Conservation (phyloP, 2,888 invertebrate species). For the Campoplex capitator region DNA sequence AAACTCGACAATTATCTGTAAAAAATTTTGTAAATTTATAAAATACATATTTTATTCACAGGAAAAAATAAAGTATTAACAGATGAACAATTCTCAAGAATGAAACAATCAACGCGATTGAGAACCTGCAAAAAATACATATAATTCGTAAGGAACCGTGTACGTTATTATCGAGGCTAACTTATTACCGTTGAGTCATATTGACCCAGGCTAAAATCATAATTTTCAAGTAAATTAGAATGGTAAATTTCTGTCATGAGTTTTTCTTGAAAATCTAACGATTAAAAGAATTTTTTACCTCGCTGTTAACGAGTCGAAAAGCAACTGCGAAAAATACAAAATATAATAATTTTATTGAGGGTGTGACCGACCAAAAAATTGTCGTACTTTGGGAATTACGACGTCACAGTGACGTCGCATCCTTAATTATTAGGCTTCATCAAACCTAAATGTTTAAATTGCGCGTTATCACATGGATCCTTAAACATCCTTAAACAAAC, state of each 20-base stretch:
- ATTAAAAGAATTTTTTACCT: too few relatives aligned
- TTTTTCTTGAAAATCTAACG: too few relatives aligned
- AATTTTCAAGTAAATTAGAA: neutral
- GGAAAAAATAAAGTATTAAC: neutral
- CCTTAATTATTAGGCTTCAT: neutral
- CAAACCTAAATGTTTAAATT: neutral
- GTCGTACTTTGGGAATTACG: neutral
- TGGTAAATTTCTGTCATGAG: neutral
- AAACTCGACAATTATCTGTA: neutral
- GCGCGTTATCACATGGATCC: neutral
- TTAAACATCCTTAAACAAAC: neutral
- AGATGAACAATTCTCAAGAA: neutral
- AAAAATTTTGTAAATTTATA: slow-evolving; percentile 2
- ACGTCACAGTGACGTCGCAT: too few relatives aligned
- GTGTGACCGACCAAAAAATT: neutral
- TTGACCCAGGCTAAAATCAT: too few relatives aligned
- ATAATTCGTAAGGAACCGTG: neutral
- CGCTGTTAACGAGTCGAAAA: too few relatives aligned
- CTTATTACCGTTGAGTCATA: too few relatives aligned
- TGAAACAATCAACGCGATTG: neutral
- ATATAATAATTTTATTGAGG: too few relatives aligned
- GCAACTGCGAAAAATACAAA: too few relatives aligned
- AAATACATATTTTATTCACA: neutral
- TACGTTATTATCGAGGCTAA: neutral
- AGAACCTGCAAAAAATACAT: neutral